These are phyloP conservation scores for Drosophila neotestacea DNA, from an alignment of 2,888 invertebrate species.

Conservation along the genomic window DNA sequence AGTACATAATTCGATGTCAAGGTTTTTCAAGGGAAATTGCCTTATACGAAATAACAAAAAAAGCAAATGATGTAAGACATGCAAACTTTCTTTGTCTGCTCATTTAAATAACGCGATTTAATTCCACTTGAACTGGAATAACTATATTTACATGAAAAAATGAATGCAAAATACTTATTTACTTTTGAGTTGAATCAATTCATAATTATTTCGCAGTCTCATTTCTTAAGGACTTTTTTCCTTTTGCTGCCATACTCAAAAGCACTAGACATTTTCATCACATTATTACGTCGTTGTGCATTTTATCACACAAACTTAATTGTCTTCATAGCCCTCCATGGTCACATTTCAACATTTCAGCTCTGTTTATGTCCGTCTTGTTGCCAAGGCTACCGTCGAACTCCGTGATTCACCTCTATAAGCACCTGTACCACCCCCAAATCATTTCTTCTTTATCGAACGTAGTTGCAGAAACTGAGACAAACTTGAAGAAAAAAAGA, in stretches of 20 bases:
- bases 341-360: slow-evolving; percentile 5
- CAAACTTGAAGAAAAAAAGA: background rate
- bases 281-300: slow-evolving; percentile 1
- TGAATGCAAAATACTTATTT: background rate
- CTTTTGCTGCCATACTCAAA: background rate
- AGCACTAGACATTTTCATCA: slow-evolving; percentile 4
- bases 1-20: background rate
- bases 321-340: slow-evolving; percentile 16
- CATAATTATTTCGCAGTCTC: background rate
- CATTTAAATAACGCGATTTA: background rate
- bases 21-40: slow-evolving; percentile 9
- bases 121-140: background rate
- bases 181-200: slow-evolving; percentile 1
- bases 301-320: slow-evolving; percentile 1
- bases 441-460: background rate
- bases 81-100: slow-evolving; percentile 9
- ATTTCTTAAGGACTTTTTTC: background rate
- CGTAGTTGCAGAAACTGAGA: background rate
- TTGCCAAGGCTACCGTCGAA: slow-evolving; percentile 4
- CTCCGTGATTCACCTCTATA: background rate
- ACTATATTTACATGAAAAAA: slow-evolving; percentile 1
- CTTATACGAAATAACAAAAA: background rate
- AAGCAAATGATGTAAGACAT: background rate
- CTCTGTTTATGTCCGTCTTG: slow-evolving; percentile 5
- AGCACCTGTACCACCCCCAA: slow-evolving; percentile 1